Evolutionary conservation across 2,113 vertebrate genomes (phyloP).

Genomic region (Butastur rufipennis): DNA sequence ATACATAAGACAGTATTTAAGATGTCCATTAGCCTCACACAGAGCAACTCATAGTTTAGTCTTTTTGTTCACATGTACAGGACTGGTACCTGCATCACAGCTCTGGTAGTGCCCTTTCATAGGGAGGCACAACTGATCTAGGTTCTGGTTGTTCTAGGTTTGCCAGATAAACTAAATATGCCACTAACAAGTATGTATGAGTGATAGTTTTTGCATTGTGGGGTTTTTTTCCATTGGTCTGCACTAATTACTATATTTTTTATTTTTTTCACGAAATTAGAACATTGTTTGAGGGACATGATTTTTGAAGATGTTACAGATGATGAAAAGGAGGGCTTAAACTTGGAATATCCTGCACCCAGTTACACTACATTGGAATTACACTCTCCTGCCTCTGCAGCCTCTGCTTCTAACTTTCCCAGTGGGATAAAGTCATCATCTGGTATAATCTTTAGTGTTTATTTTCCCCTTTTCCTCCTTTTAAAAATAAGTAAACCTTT

Average conservation of each 20-base stretch:
- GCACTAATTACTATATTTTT: background rate
- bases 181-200: background rate
- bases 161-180: background rate
- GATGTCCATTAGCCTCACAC: background rate
- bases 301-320: constrained; percentile 27
- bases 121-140: background rate
- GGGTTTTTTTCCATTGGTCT: background rate
- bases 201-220: background rate
- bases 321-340: constrained; percentile 5
- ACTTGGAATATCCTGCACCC: background rate
- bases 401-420: background rate
- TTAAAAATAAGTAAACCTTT: background rate
- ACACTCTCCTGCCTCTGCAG: background rate
- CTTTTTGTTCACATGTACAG: background rate
- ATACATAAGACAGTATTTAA: background rate
- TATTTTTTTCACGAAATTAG: background rate
- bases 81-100: background rate
- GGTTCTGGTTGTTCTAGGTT: background rate
- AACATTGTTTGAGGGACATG: background rate
- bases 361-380: background rate
- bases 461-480: background rate
- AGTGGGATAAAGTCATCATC: background rate
- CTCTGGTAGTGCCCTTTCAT: background rate
- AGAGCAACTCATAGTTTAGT: background rate
- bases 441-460: constrained; percentile 62